Base-by-base conservation (phyloP, 2,113 vertebrate genomes). In the Leptodactylus fuscus region DNA sequence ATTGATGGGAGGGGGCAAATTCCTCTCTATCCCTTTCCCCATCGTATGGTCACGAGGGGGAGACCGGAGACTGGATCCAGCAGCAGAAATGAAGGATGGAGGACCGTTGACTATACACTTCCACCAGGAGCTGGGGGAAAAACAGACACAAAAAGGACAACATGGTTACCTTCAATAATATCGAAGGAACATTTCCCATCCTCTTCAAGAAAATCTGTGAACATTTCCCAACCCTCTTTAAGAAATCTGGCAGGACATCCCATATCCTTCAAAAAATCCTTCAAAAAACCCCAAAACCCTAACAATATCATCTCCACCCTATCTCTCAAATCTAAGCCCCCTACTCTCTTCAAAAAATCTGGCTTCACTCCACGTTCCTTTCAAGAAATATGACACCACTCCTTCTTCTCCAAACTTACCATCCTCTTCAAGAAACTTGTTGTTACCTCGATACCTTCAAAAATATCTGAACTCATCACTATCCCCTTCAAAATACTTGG, bases 21-120 rank as follows among this genome's bases (percentile, higher is more conserved):
- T 41, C 79, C 83, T 16, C 65, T 85, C 76, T 27, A 8, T 20
- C 53, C 69, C 71, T 46, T 85, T 70, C 75, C 75, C 60, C 65
- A 69, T 79, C 58, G 58, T 41, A 75, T 32, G 36, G 46, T 75
- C 6, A 46, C 7, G 51, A 41, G 75, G 34, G 75, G 32, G 15
- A 69, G 75, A 41, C 44, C 60, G 70, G 75, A 70, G 75, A 79
- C 46, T 29, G 62, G 65, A 79, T 79, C 75, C 75, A 70, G 62
- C 60, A 55, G 75, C 55, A 55, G 49, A 78, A 16, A 36, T 51
- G 15, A 38, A 69, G 60, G 32, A 20, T 22, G 62, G 32, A 41
- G 13, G 51, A 32, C n/a, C 5, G 24, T 9, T 10, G 20, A 70
- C 83, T 85, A 85, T 85, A 85, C 83, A 24, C 83, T 85, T 41